A percentile compares a stretch with the other conserved stretches of the same genome.
Evolutionary conservation across 2,888 invertebrate genomes (phyloP).

Genomic region (Drosophila kambysellisi): DNA sequence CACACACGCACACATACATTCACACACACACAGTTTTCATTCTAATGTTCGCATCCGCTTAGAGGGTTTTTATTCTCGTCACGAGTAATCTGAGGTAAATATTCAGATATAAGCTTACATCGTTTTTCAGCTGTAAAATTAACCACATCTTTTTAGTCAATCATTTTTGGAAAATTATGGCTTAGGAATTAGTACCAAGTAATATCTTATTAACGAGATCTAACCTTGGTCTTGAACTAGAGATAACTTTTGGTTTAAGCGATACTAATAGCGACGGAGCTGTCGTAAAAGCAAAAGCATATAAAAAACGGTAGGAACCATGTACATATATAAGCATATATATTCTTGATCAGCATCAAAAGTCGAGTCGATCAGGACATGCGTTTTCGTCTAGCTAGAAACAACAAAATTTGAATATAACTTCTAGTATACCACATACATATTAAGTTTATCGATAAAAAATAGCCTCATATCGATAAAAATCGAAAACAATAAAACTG

Average conservation of each 20-base stretch:
- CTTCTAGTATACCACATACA: no score
- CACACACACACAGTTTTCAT: neutral
- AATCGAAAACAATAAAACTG: no score
- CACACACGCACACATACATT: neutral
- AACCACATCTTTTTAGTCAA: neutral
- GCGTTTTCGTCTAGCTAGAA: neutral
- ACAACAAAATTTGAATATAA: no score
- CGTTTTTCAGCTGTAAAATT: neutral
- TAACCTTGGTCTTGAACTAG: neutral
- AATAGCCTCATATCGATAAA: no score
- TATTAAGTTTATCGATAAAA: no score
- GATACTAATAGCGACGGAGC: neutral
- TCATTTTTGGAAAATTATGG: no score
- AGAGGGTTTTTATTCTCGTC: neutral
- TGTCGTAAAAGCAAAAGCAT: neutral
- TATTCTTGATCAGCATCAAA: neutral
- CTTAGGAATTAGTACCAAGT: no score
- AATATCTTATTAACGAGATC: neutral
- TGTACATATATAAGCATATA: neutral
- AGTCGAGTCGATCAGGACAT: neutral
- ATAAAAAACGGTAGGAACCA: neutral
- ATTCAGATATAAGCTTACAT: neutral
- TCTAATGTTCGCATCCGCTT: neutral
- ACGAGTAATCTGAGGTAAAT: neutral
- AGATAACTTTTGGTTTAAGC: no score